Evolutionary conservation across 2,888 invertebrate species (phyloP), one percentile per base, ranked within the genome.

Genomic region (Kuschelorhynchus macadamiae): DNA sequence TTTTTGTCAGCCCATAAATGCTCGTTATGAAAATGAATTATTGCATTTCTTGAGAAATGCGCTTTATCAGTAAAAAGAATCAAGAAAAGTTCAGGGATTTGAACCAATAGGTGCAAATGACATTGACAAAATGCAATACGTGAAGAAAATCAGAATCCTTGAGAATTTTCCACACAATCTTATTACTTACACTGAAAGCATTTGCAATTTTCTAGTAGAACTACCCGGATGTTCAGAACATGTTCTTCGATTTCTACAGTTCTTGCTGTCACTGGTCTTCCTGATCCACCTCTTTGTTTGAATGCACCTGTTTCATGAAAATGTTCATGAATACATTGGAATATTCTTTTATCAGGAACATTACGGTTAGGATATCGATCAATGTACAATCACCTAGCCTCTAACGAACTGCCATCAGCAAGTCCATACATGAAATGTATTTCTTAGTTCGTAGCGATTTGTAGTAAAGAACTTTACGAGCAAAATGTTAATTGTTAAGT

Each of bases 151-250:
- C 36, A 4, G 36, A 11, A 3, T 36, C 36, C 36, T 36, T 11
- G 2, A 36, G 12, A 32, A 5, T 12, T 36, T 36, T 36, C 14
- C 14, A 36, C 3, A 3, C n/a, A 12, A 5, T 63, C 30, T 46
- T 16, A 44, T 42, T 57, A 46, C 56, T 47, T 47, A 56, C 25
- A 64, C 33, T 36, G 12, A 46, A 50, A 59, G 47, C 30, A 20
- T 49, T 18, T 16, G 59, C 59, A 59, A 46, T 62, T 21, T 72
- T 68, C 57, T 32, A 46, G 61, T 64, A 71, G 68, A 67, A 60
- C 36, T 63, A 63, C 59, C 57, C 64, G 61, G 67, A 70, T 70
- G 55, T 64, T 55, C 57, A 70, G 39, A 60, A 63, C 59, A 70
- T 60, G 39, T 8, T 72, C 59, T 71, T 64, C 65, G 33, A 66